Evolutionary conservation across 2,888 invertebrate species (phyloP).

Genomic region (Polyommatus icarus): DNA sequence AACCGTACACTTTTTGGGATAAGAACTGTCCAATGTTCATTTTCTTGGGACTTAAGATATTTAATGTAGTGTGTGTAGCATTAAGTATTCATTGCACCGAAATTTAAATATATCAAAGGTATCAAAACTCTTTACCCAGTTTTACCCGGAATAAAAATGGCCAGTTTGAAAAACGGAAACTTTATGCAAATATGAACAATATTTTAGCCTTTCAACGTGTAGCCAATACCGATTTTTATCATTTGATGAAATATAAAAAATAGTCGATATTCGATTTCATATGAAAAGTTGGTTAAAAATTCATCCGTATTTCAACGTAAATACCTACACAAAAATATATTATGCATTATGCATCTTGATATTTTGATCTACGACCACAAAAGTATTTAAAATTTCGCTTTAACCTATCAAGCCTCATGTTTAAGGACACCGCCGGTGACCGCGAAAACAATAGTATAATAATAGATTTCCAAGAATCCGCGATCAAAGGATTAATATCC

Average conservation of each 20-base stretch:
- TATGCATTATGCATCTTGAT: background rate
- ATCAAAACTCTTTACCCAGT: background rate
- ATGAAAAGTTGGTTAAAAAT: background rate
- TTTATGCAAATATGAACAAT: background rate
- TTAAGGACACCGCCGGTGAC: too few species aligned
- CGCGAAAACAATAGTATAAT: too few species aligned
- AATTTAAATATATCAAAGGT: background rate
- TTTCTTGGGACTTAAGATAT: too few species aligned
- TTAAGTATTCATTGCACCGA: too few species aligned
- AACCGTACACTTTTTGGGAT: too few species aligned
- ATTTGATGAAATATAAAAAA: slow-evolving; percentile 10
- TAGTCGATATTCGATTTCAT: background rate
- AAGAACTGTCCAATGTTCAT: too few species aligned
- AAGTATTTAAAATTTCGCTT: background rate
- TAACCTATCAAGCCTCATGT: too few species aligned
- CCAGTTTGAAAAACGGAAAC: background rate
- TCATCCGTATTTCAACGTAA: background rate
- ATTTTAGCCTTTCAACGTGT: background rate
- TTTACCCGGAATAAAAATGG: too few species aligned
- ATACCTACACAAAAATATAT: background rate
- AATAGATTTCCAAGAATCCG: too few species aligned
- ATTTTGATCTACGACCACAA: background rate
- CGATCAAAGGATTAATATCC: too few species aligned
- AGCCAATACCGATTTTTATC: background rate
- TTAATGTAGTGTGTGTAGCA: too few species aligned